Base-by-base conservation (phyloP, 2,888 invertebrate species). In the Thereva unica region DNA sequence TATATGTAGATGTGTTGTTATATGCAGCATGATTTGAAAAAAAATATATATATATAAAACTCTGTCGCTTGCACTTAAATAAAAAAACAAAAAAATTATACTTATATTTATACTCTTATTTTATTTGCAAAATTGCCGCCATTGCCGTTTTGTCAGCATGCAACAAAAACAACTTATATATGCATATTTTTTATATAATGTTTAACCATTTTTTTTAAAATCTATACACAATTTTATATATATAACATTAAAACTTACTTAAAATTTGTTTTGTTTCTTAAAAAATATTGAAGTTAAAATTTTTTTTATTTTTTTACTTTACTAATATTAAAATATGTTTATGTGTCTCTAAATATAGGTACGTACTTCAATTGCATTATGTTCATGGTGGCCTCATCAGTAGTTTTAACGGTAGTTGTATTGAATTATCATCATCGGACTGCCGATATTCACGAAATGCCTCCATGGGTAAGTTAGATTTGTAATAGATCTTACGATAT, bases 341-440 rank as follows among this genome's bases (percentile, higher is more conserved):
- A 9, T 45, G n/a, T 45, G n/a, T 9, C 38, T 53, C 45, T 54
- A 37, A 50, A 23, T 82, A 75, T 86, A 95, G 97, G 97, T 80
- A 95, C 97, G 75, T 97, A 97, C 86, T 97, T 97, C 89, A 97
- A 97, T 85, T 96, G 96, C 86, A 97, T 97, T 84, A 97, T 97
- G 97, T 94, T 97, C 84, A 97, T 97, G 96, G 97, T 97, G 84
- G 96, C 97, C 69, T 94, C 96, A 71, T 97, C 97, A 72, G 97
- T 97, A 82, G 95, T 97, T 75, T 87, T 96, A 77, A 97, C 97
- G 64, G 96, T 97, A 74, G 91, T 97, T 75, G 96, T 97, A 74
- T 88, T 97, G 73, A 97, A 97, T 85, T 97, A 95, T 83, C 97
- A 97, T 83, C 97, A 97, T 83, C 88, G 97, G 76, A 94, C 94